Evolutionary conservation across 2,113 vertebrate species (phyloP), one percentile per base, ranked within the genome.

Genomic region (Nerophis ophidion): DNA sequence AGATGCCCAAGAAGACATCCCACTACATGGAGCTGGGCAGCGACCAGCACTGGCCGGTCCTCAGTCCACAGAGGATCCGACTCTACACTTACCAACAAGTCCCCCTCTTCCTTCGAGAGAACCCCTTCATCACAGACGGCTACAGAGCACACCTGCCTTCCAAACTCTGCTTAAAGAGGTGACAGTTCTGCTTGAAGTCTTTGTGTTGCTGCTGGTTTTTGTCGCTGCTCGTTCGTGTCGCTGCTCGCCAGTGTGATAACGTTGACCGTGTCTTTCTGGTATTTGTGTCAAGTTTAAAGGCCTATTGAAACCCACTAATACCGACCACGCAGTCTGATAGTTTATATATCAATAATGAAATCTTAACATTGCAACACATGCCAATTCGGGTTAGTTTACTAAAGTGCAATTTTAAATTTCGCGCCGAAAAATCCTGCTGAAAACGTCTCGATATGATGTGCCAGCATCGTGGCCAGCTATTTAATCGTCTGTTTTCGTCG

Each of bases 21-120:
- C 93, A 97, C 72, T 97, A 95, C 86, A 96, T 97, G 17, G 95
- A 99, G 80, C 90, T 98, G 86, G 93, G 94, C 58, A 90, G 92
- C 74, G 95, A 95, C 77, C 94, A 96, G 73, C 95, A 95, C 80
- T 99, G 96, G 96, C 94, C 96, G 0, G 93, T 98, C 52, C 86
- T 98, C 57, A 82, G 96, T 45, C 94, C 96, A 16, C 90, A 95
- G 65, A 93, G 93, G 51, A 98, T 99, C 68, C 89, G 95, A 6
- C 87, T 99, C 8, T 99, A 97, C 89, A 97, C 95, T 14, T 98
- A 93, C 49, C 95, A 99, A 75, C 96, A 99, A 87, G 93, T 98
- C 76, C 96, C 96, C 3, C 83, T 92, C 44, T 97, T 96, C 75
- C 92, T 98, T 42, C 95, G 92, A 80, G 95, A 98, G 80, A 99